These are phyloP conservation scores for Saxicola maurus DNA, from an alignment of 2,797 vertebrate genomes.

Conservation along the genomic window DNA sequence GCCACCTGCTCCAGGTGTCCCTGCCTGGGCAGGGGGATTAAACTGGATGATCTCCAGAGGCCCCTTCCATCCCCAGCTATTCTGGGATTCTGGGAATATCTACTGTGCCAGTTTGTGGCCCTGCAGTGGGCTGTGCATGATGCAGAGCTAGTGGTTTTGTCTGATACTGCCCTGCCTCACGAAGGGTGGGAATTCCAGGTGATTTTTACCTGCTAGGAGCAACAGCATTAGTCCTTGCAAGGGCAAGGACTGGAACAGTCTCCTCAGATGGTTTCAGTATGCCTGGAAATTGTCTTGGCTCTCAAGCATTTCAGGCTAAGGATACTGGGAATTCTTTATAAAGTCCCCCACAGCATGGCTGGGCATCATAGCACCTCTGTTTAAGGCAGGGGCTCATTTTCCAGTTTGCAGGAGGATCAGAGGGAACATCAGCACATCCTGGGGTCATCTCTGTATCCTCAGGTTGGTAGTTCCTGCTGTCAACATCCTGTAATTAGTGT, in stretches of 20 bases:
- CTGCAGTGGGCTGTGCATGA: background rate
- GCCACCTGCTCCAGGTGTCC: background rate
- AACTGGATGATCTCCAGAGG: background rate
- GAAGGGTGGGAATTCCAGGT: background rate
- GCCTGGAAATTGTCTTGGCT: background rate
- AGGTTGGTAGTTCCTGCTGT: background rate
- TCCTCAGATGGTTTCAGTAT: background rate
- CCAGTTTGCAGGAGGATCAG: background rate
- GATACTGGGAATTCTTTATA: background rate
- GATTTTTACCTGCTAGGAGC: background rate
- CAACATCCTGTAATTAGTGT: background rate
- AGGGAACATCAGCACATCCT: background rate
- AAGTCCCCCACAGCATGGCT: background rate
- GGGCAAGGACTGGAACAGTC: background rate
- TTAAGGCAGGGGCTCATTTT: background rate
- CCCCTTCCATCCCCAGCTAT: background rate
- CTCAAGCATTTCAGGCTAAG: background rate
- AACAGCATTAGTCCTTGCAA: background rate
- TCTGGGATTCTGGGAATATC: background rate
- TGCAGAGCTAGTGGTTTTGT: background rate
- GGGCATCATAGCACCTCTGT: background rate
- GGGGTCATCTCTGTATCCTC: background rate
- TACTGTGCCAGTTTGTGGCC: background rate
- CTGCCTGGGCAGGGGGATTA: background rate
- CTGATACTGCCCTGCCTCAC: background rate